Evolutionary conservation across 1,140 invertebrate genomes (phyloP).

Genomic region (Ceratosolen solmsi): DNA sequence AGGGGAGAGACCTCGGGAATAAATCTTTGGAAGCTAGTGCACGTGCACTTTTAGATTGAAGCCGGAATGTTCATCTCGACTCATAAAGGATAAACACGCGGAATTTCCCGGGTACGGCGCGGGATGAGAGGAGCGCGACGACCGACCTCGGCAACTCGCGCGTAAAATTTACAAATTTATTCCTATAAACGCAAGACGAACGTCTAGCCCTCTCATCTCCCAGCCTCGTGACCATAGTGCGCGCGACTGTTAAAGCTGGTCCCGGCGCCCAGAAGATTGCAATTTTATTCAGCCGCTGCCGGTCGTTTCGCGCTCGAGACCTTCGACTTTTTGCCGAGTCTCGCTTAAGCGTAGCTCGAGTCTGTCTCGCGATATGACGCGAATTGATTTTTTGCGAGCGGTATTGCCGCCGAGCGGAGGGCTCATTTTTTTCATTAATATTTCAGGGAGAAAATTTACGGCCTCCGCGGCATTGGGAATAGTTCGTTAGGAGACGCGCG

Average conservation of each 20-base stretch:
- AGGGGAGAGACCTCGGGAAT: background rate
- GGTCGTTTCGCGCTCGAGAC: background rate
- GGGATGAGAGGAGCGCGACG: background rate
- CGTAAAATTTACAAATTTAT: slow-evolving; percentile 51
- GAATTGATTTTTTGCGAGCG: slow-evolving; percentile 41
- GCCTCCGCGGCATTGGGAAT: slow-evolving; percentile 15
- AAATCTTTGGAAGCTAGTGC: background rate
- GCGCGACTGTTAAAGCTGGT: no score
- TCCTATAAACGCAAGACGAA: slow-evolving; percentile 45
- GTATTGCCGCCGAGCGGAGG: background rate
- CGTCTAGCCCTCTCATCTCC: slow-evolving; percentile 7
- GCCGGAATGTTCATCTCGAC: background rate
- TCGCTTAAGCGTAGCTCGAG: slow-evolving; percentile 12
- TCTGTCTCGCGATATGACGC: slow-evolving; percentile 33
- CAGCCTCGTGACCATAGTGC: background rate
- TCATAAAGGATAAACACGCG: slow-evolving; percentile 6
- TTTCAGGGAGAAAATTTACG: slow-evolving; percentile 34
- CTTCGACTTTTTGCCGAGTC: background rate
- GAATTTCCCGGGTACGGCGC: background rate
- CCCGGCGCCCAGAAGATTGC: slow-evolving; percentile 1
- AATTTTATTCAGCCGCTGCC: slow-evolving; percentile 34
- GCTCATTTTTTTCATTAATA: background rate
- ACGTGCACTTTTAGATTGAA: background rate
- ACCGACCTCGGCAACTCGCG: background rate
- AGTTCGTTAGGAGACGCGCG: slow-evolving; percentile 33